A percentile compares a stretch with the other conserved stretches of the same genome.
phyloP scores from a whole-genome alignment of 2,113 vertebrate species.

The Dipodomys merriami region DNA sequence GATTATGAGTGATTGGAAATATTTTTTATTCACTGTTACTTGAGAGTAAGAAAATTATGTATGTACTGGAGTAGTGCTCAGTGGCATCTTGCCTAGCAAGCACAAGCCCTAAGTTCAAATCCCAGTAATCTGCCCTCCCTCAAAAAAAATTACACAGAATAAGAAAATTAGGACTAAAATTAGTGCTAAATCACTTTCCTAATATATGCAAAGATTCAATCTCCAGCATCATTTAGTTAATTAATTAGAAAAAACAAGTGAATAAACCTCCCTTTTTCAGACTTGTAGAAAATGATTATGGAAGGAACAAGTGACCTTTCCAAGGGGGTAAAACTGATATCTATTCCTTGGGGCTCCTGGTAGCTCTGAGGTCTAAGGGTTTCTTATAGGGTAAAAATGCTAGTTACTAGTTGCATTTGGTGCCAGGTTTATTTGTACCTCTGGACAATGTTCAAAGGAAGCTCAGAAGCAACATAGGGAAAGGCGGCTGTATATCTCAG shows the following conservation, averaged over 20 bases:
- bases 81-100: neutral
- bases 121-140: too few relatives aligned
- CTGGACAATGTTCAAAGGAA: conserved; percentile 19
- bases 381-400: neutral
- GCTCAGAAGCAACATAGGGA: neutral
- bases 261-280: neutral
- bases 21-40: conserved; percentile 38
- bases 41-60: neutral
- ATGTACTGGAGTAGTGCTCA: neutral
- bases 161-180: too few relatives aligned
- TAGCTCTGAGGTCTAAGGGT: neutral
- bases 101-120: neutral
- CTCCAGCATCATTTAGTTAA: neutral
- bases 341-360: neutral
- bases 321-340: neutral
- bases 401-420: neutral
- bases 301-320: neutral
- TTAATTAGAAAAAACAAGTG: neutral
- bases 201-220: neutral
- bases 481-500: neutral
- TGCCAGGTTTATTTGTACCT: neutral
- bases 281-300: neutral
- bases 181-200: too few relatives aligned
- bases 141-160: too few relatives aligned
- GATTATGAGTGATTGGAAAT: conserved; percentile 27